A percentile compares a stretch with the other conserved stretches of the same genome.
Evolutionary conservation across 1,140 invertebrate genomes (phyloP).

Genomic region (Ooceraea biroi): DNA sequence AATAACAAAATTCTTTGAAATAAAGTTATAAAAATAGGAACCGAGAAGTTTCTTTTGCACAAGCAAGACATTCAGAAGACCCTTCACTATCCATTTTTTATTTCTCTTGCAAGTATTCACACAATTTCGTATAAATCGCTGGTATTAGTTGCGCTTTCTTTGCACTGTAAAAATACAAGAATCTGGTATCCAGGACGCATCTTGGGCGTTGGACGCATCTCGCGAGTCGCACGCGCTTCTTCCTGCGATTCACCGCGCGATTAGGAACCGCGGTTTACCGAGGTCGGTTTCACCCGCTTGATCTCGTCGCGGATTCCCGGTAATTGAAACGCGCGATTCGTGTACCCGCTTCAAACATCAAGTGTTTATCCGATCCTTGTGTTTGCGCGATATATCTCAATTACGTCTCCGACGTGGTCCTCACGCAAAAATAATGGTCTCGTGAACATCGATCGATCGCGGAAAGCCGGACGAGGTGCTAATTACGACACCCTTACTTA

Average conservation of each 20-base stretch:
- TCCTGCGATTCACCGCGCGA: constrained; percentile 16
- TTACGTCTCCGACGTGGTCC: constrained; percentile 27
- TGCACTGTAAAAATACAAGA: constrained; percentile 1
- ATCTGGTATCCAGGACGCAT: not conserved
- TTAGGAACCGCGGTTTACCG: constrained; percentile 60
- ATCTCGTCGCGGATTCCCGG: constrained; percentile 41
- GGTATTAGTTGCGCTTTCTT: not conserved
- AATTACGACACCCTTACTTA: constrained; percentile 62
- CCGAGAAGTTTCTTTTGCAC: not conserved
- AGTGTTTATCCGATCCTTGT: constrained; percentile 4
- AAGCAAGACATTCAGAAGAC: not conserved
- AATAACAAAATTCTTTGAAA: constrained; percentile 13
- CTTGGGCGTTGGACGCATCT: constrained; percentile 24
- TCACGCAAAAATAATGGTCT: constrained; percentile 57
- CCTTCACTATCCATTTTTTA: not conserved
- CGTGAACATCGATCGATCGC: constrained; percentile 29
- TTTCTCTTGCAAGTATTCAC: not conserved
- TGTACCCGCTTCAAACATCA: constrained; percentile 16
- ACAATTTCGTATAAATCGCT: constrained; percentile 6
- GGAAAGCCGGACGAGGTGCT: constrained; percentile 27
- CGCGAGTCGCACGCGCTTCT: not conserved
- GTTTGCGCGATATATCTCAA: constrained; percentile 53
- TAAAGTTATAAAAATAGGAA: not conserved
- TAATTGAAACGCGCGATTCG: constrained; percentile 57
- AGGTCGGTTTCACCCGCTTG: constrained; percentile 42